phyloP scores from a whole-genome alignment of 2,113 vertebrate species.

The Sturnus vulgaris region DNA sequence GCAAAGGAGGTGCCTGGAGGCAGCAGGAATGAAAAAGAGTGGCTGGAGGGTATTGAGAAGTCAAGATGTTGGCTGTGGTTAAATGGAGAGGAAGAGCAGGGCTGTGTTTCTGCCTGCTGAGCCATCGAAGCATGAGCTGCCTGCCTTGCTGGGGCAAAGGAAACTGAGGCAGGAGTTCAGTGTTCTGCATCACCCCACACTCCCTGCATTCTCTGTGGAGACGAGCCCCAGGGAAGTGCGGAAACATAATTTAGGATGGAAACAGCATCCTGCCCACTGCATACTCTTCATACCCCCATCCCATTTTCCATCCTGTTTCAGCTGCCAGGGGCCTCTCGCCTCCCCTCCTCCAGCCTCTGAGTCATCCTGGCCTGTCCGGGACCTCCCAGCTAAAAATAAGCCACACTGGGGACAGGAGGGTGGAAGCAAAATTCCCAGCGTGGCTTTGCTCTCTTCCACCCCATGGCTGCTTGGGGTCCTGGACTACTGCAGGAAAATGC shows the following conservation, averaged over 20 bases:
- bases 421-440: conserved; percentile 13
- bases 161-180: conserved; percentile 5
- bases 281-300: neutral
- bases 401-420: neutral
- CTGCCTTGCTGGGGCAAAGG: neutral
- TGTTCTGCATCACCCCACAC: accelerated
- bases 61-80: neutral
- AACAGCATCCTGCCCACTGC: neutral
- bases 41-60: neutral
- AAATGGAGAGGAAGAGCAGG: neutral
- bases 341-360: conserved; percentile 65
- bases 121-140: neutral
- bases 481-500: neutral
- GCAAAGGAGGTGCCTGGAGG: neutral
- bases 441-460: neutral
- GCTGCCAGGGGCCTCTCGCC: neutral
- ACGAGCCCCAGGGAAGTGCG: too few relatives aligned
- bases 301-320: neutral
- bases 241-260: neutral
- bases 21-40: neutral
- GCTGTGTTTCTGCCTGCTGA: neutral
- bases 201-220: neutral
- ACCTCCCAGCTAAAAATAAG: conserved; percentile 69
- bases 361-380: neutral
- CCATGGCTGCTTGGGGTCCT: neutral